Evolutionary conservation across 2,888 invertebrate genomes (phyloP).

Genomic region (Conops quadrifasciatus): DNA sequence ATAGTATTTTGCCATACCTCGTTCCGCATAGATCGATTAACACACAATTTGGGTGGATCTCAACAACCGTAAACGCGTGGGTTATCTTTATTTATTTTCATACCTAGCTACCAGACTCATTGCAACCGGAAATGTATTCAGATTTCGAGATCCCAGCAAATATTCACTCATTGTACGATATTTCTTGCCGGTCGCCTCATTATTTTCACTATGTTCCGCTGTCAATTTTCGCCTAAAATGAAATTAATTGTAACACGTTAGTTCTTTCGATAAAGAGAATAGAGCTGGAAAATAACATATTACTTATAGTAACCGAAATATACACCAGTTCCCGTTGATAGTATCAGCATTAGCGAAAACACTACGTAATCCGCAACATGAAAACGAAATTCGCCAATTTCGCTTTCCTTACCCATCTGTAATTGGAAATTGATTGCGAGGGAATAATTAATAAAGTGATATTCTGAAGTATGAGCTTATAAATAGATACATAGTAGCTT

Average conservation of each 20-base stretch:
- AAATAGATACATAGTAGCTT: too few relatives aligned
- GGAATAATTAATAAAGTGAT: not conserved
- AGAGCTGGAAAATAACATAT: not conserved
- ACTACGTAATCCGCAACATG: constrained; percentile 73
- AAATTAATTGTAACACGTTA: not conserved
- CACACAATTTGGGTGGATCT: too few relatives aligned
- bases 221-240: constrained; percentile 38
- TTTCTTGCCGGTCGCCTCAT: constrained; percentile 37
- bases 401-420: constrained; percentile 37
- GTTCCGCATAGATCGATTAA: too few relatives aligned
- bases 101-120: constrained; percentile 87
- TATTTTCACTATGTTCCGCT: constrained; percentile 27
- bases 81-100: not conserved
- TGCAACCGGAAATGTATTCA: constrained; percentile 83
- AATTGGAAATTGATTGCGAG: constrained; percentile 10
- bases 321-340: constrained; percentile 81
- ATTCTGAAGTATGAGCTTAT: not conserved
- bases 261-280: too few relatives aligned
- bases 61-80: too few relatives aligned
- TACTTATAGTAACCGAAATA: constrained; percentile 67
- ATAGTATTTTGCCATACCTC: too few relatives aligned
- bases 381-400: constrained; percentile 48
- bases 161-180: constrained; percentile 75
- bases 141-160: constrained; percentile 77
- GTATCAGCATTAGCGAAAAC: constrained; percentile 73